Conservation (phyloP, 2,113 vertebrate species). For the Podarcis muralis region DNA sequence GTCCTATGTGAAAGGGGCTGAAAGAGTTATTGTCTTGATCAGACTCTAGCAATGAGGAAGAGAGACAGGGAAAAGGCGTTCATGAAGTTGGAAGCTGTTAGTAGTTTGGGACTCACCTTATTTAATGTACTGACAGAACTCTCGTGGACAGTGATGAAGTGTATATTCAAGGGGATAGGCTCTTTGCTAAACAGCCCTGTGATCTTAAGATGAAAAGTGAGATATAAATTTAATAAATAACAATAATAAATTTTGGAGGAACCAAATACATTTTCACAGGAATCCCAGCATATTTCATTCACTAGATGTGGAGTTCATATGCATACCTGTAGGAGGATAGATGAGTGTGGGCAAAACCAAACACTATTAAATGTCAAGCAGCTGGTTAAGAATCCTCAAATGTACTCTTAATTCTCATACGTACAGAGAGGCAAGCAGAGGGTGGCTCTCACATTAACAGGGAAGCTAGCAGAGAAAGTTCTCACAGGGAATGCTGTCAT, state of each 20-base stretch:
- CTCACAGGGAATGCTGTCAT: conserved; percentile 78
- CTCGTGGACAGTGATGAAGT: conserved; percentile 19
- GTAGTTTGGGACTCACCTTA: not conserved
- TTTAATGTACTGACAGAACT: conserved; percentile 43
- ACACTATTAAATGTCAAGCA: conserved; percentile 25
- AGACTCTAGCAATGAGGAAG: conserved; percentile 52
- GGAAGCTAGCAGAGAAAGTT: conserved; percentile 54
- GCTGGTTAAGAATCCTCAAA: conserved; percentile 39
- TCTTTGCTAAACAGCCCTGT: conserved; percentile 42
- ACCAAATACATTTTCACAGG: conserved; percentile 48
- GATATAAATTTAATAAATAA: too few relatives aligned
- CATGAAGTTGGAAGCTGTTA: conserved; percentile 18
- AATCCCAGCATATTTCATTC: conserved; percentile 52
- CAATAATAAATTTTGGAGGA: conserved; percentile 5
- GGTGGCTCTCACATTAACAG: conserved; percentile 33
- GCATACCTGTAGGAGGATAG: conserved; percentile 45
- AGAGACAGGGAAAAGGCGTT: conserved; percentile 36
- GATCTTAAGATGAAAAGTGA: not conserved
- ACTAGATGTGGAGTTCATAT: conserved; percentile 54
- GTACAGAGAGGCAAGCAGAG: not conserved
- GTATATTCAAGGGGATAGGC: conserved; percentile 32
- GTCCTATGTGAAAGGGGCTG: conserved; percentile 57
- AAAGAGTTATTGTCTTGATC: conserved; percentile 29
- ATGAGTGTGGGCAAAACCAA: conserved; percentile 31
- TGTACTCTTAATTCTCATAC: conserved; percentile 37